Conservation (phyloP, 2,797 vertebrate species). For the Acrossocheilus wenchowensis region DNA sequence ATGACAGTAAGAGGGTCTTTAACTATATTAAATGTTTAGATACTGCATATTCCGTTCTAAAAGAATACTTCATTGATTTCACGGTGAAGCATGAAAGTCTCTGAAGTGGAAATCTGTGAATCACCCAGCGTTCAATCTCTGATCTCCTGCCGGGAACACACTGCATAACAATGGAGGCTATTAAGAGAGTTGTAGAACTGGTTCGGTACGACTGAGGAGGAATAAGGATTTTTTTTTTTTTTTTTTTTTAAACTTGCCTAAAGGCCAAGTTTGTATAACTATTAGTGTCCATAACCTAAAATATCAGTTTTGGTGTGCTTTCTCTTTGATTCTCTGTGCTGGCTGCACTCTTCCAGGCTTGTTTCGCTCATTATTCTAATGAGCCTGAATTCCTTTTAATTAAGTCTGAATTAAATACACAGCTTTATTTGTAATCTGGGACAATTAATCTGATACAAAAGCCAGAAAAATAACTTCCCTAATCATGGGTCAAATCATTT, state of each 20-base stretch:
- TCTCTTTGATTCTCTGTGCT: not conserved
- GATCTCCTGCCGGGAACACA: not conserved
- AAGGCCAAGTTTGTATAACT: not conserved
- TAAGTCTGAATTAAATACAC: not conserved
- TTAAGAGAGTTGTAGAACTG: not conserved
- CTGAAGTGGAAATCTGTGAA: conserved; percentile 19
- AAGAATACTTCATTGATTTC: conserved; percentile 2
- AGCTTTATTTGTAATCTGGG: conserved; percentile 5
- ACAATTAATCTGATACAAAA: not conserved
- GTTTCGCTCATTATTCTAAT: conserved; percentile 2
- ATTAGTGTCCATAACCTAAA: not conserved
- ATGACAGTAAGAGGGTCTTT: not conserved
- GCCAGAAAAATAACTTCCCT: not conserved
- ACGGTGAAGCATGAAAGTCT: conserved; percentile 12
- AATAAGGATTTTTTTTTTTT: not conserved
- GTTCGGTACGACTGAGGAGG: not conserved
- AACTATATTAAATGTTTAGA: not conserved
- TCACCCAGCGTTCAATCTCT: not conserved
- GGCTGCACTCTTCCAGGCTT: not conserved
- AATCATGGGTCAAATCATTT: not conserved
- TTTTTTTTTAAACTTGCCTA: not conserved
- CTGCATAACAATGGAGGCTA: not conserved
- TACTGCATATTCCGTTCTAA: not conserved
- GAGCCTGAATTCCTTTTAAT: conserved; percentile 3
- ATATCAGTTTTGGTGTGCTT: not conserved